Base-by-base conservation (phyloP, 2,888 invertebrate species). In the Augochlorella aurata region DNA sequence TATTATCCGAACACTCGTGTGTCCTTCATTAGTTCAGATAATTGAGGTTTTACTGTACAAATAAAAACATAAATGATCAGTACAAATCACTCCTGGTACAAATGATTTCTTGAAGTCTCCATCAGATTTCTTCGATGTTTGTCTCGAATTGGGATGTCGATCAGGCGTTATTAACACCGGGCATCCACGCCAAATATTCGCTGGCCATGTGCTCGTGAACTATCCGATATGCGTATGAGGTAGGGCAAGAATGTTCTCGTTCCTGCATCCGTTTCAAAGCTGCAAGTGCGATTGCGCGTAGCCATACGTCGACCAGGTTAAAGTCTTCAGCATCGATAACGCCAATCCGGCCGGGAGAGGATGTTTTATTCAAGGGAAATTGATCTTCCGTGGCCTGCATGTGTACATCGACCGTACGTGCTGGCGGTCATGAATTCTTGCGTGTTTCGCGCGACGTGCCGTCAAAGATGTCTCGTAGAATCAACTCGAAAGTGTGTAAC, bases 331-430 rank as follows among this genome's bases (percentile, higher is more conserved):
- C 83, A 81, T 82, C 79, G 86, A 81, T 87, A 85, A 86, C 66
- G 74, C 79, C 83, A 71, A 85, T 85, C 74, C 78, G 58, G 73
- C 73, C 74, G 61, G 24, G 70, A 77, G 58, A 54, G 75, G 81
- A 86, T 85, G 82, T 89, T 89, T 88, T 84, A 84, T 88, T 85
- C 86, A 84, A 79, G 67, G 85, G 77, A 86, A 85, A 87, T 88
- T 79, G 86, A 85, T 87, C 78, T 82, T 84, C 78, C 68, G 45
- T 63, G 75, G 67, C 67, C 67, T 74, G 75, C 24, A 45, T 58
- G 50, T 68, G 74, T 14, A 45, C 21, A 2, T 21, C 12, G 21
- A 10, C 45, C 18, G 61, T 77, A 18, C 74, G 49, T 52, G 45
- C 66, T 47, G 44, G 67, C 58, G 29, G 58, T 14, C 16, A 49